A percentile compares a stretch with the other conserved stretches of the same genome.
Conservation (phyloP, 2,888 invertebrate species). For the Cerastis leucographa region DNA sequence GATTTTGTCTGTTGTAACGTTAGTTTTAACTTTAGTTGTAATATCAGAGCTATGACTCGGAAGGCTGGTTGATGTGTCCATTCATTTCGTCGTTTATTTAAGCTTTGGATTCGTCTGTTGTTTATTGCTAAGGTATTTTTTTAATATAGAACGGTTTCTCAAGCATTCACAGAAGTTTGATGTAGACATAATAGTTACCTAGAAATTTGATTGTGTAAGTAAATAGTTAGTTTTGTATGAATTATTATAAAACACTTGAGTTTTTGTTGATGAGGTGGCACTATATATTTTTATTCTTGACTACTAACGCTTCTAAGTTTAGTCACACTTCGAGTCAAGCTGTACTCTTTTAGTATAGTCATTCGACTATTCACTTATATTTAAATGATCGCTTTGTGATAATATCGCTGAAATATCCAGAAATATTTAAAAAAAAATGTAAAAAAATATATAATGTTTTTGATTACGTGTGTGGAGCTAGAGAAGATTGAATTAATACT, state of each 20-base stretch:
- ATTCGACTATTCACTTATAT: conserved; percentile 80
- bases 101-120: conserved; percentile 63
- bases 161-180: conserved; percentile 55
- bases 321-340: conserved; percentile 46
- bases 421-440: conserved; percentile 58
- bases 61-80: conserved; percentile 89
- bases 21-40: conserved; percentile 80
- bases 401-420: conserved; percentile 80
- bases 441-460: conserved; percentile 69
- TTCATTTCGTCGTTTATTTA: conserved; percentile 71
- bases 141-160: conserved; percentile 51
- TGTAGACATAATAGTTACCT: conserved; percentile 64
- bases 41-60: conserved; percentile 80
- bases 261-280: conserved; percentile 57
- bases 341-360: conserved; percentile 76
- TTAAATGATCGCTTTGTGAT: conserved; percentile 85
- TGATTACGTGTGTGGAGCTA: conserved; percentile 69
- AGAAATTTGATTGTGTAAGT: conserved; percentile 61
- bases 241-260: conserved; percentile 53
- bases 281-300: conserved; percentile 55
- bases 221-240: conserved; percentile 55
- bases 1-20: conserved; percentile 78
- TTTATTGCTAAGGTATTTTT: conserved; percentile 60
- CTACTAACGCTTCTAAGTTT: conserved; percentile 60
- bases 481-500: conserved; percentile 63